A percentile compares a stretch with the other conserved stretches of the same genome.
Evolutionary conservation across 2,888 invertebrate species (phyloP).

Genomic region (Eledona agricola): DNA sequence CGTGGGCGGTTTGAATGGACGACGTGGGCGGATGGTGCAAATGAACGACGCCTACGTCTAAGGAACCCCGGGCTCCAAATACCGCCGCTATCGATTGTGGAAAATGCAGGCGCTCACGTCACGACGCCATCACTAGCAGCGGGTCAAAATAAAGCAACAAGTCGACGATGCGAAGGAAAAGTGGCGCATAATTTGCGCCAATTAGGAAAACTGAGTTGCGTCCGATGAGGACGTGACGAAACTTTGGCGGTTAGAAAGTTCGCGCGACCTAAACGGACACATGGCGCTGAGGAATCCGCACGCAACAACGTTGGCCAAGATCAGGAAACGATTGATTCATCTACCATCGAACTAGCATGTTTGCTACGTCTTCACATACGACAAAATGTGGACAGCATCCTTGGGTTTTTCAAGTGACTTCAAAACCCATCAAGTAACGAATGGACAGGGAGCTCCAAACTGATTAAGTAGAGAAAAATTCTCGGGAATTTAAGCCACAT

Average conservation of each 20-base stretch:
- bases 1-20: slow-evolving; percentile 60
- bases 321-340: slow-evolving; percentile 2
- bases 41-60: slow-evolving; percentile 48
- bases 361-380: too few relatives aligned
- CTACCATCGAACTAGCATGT: too few relatives aligned
- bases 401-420: too few relatives aligned
- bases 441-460: too few relatives aligned
- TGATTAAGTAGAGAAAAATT: too few relatives aligned
- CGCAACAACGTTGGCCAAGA: slow-evolving; percentile 16
- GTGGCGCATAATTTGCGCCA: slow-evolving; percentile 4
- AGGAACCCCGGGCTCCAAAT: slow-evolving; percentile 50
- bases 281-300: slow-evolving; percentile 27
- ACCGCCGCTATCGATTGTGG: slow-evolving; percentile 46
- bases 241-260: slow-evolving; percentile 28
- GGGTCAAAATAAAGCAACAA: slow-evolving; percentile 31
- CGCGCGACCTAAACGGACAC: slow-evolving; percentile 3
- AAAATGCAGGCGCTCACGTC: slow-evolving; percentile 33
- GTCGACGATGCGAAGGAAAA: slow-evolving; percentile 19
- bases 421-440: too few relatives aligned
- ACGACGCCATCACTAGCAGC: slow-evolving; percentile 27
- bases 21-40: slow-evolving; percentile 59
- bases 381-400: too few relatives aligned
- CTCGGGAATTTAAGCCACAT: too few relatives aligned
- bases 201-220: slow-evolving; percentile 20
- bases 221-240: slow-evolving; percentile 22